These are phyloP conservation scores for Bucorvus abyssinicus DNA, from an alignment of 2,797 vertebrate genomes.

Conservation along the genomic window DNA sequence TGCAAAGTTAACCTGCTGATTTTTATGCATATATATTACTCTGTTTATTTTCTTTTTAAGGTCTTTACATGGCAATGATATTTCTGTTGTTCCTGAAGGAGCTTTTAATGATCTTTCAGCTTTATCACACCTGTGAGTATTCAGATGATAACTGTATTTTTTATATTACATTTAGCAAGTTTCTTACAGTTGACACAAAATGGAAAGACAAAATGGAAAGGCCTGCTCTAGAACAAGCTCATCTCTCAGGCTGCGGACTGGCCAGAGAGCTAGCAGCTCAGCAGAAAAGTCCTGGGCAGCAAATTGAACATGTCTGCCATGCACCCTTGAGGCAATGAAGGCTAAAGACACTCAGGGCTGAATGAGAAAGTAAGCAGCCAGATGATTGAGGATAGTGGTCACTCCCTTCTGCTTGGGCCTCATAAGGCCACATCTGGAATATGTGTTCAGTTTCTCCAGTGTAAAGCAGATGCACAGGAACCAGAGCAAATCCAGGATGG, in stretches of 20 bases:
- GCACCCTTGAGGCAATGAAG: neutral
- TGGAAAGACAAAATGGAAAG: neutral
- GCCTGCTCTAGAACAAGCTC: neutral
- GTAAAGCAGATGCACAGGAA: neutral
- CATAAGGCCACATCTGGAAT: neutral
- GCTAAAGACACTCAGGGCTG: neutral
- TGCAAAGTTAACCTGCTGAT: neutral
- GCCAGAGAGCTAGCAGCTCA: neutral
- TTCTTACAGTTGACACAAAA: neutral
- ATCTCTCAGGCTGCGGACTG: neutral
- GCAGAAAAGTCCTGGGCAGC: neutral
- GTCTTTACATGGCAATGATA: conserved; percentile 97
- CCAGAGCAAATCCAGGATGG: neutral
- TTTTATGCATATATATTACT: neutral
- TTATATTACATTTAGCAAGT: neutral
- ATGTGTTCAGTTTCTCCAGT: neutral
- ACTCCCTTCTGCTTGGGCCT: neutral
- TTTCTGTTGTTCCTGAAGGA: conserved; percentile 94
- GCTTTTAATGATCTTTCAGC: conserved; percentile 93
- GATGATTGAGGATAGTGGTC: neutral
- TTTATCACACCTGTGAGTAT: conserved; percentile 94
- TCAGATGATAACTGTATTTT: neutral
- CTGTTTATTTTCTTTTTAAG: conserved; percentile 67
- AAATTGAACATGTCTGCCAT: neutral
- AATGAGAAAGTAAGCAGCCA: neutral